phyloP scores from a whole-genome alignment of 2,888 invertebrate genomes.

The Drosophila kokeensis region DNA sequence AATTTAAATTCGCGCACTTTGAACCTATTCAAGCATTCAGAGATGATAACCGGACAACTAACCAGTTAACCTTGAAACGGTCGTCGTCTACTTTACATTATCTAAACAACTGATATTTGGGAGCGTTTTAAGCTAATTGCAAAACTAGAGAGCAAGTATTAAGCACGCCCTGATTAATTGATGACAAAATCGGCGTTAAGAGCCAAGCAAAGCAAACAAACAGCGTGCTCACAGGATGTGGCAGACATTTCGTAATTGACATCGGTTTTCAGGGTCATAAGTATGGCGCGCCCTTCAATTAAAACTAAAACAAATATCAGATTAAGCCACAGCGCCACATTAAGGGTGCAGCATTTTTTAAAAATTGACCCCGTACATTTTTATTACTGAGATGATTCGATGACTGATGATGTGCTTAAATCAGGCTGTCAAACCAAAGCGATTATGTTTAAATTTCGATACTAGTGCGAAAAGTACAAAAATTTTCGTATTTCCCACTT shows the following conservation, averaged over 20 bases:
- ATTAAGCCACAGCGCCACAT: slow-evolving; percentile 16
- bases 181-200: slow-evolving; percentile 38
- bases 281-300: slow-evolving; percentile 39
- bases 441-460: background rate
- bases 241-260: slow-evolving; percentile 28
- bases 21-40: slow-evolving; percentile 24
- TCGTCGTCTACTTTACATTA: slow-evolving; percentile 5
- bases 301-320: slow-evolving; percentile 18
- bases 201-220: slow-evolving; percentile 24
- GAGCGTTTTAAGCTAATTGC: slow-evolving; percentile 42
- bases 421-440: background rate
- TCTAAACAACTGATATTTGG: slow-evolving; percentile 27
- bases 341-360: slow-evolving; percentile 10
- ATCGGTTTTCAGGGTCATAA: slow-evolving; percentile 24
- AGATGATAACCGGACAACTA: slow-evolving; percentile 22
- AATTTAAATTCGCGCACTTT: slow-evolving; percentile 32
- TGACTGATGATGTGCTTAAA: background rate
- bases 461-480: background rate
- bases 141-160: slow-evolving; percentile 1
- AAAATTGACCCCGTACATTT: background rate
- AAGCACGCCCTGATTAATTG: slow-evolving; percentile 53
- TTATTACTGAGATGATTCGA: background rate
- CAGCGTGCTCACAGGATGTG: slow-evolving; percentile 42
- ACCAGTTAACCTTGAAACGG: slow-evolving; percentile 42
- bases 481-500: background rate